Percentiles rank a stretch among this genome's conserved stretches.
phyloP scores from a whole-genome alignment of 2,113 vertebrate species.

The Gallinago undulata region DNA sequence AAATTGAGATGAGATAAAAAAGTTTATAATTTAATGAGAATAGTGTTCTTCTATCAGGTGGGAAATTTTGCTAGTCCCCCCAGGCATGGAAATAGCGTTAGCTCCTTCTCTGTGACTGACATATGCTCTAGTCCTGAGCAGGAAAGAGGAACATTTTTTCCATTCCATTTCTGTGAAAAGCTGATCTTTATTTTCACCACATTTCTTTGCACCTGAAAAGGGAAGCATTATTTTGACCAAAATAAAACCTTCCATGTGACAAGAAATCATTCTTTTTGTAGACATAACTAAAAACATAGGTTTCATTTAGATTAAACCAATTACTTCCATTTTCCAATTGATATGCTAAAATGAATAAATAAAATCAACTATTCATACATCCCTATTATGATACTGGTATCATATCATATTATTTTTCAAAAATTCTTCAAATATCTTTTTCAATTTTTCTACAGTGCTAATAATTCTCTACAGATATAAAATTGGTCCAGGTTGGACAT shows the following conservation, averaged over 20 bases:
- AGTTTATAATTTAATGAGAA: not conserved
- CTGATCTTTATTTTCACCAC: not conserved
- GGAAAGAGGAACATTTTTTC: not conserved
- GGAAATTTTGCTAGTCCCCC: not conserved
- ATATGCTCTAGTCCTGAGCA: not conserved
- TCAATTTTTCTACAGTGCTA: not conserved
- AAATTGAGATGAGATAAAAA: not conserved
- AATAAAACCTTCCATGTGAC: not conserved
- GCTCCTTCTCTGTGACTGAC: not conserved
- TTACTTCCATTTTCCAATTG: not conserved
- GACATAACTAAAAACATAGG: not conserved
- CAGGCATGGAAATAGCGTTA: not conserved
- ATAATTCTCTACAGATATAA: not conserved
- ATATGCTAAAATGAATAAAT: not conserved
- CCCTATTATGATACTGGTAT: not conserved
- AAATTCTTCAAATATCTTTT: not conserved
- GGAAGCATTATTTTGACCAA: not conserved
- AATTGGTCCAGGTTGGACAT: not conserved
- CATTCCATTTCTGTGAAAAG: not conserved
- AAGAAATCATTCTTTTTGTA: not conserved
- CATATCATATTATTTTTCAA: not conserved
- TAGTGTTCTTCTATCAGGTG: not conserved
- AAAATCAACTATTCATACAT: not conserved
- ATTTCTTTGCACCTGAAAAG: not conserved
- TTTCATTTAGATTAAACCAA: not conserved